Percentiles rank a stretch among this genome's conserved stretches.
These are phyloP conservation scores for Solea senegalensis DNA, from an alignment of 2,113 vertebrate genomes.

Conservation along the genomic window DNA sequence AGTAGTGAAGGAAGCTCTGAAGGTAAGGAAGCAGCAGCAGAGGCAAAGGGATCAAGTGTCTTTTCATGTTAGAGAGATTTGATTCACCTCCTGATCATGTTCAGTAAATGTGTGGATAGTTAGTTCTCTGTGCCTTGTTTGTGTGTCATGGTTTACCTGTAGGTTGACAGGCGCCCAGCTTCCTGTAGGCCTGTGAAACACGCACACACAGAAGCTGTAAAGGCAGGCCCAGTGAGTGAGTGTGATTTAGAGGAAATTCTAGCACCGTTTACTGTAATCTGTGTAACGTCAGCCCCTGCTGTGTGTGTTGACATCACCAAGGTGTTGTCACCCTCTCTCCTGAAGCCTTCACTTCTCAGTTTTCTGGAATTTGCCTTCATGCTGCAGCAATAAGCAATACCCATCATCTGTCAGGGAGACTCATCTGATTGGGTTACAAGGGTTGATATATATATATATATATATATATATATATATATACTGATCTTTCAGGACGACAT, in stretches of 20 bases:
- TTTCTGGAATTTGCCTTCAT: constrained; percentile 72
- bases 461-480: constrained; percentile 2
- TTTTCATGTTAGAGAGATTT: constrained; percentile 42
- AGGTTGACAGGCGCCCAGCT: constrained; percentile 53
- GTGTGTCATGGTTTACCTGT: constrained; percentile 61
- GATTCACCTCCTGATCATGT: constrained; percentile 13
- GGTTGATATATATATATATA: constrained; percentile 16
- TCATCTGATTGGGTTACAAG: constrained; percentile 40
- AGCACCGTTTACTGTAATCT: constrained; percentile 74
- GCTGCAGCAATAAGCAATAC: constrained; percentile 75
- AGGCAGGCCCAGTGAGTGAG: constrained; percentile 31
- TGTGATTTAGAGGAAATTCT: constrained; percentile 62
- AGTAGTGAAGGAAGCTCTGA: constrained; percentile 34
- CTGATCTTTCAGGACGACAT: constrained; percentile 47
- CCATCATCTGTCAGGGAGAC: constrained; percentile 61
- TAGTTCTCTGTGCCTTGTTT: constrained; percentile 73
- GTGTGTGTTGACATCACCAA: constrained; percentile 67
- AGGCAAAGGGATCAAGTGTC: constrained; percentile 48
- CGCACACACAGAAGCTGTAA: constrained; percentile 36
- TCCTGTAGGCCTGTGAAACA: constrained; percentile 63
- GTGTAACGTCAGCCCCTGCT: constrained; percentile 61
- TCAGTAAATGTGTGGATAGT: constrained; percentile 32
- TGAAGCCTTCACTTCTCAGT: constrained; percentile 52
- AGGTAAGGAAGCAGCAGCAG: constrained; percentile 48
- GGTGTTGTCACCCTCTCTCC: constrained; percentile 66